Base-by-base conservation (phyloP, 2,888 invertebrate genomes). In the Lithosia quadra region DNA sequence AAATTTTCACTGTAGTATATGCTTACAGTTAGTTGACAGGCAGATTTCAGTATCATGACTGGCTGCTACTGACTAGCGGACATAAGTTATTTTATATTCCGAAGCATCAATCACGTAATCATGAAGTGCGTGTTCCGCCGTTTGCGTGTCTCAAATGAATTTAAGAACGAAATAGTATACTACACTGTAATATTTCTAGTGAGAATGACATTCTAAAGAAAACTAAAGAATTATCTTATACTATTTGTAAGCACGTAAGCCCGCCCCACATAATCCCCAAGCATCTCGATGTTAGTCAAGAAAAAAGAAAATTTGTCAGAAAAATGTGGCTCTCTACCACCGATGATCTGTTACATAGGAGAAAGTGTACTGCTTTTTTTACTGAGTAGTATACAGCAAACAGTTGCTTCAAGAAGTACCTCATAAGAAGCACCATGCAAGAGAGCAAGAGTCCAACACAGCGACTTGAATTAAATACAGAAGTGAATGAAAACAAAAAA, bases 61-160 rank as follows among this genome's bases (percentile, higher is more conserved):
- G n/a, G n/a, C 8, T 18, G n/a, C 18, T 0, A n/a, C n/a, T n/a
- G n/a, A n/a, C n/a, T n/a, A n/a, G n/a, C n/a, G n/a, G 18, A n/a
- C n/a, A 49, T 49, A n/a, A 49, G n/a, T 49, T 49, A n/a, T 49
- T 49, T 49, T 49, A n/a, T 49, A n/a, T n/a, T 49, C n/a, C n/a
- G 49, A n/a, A 49, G 49, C 49, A 49, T 49, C 49, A n/a, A 34
- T 34, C 34, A 28, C 28, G 28, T 5, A 34, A 49, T 49, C 49
- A 49, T 49, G 9, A 49, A 49, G 49, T 49, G 49, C 49, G 49
- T 49, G 49, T 49, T 1, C 9, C n/a, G n/a, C 18, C n/a, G 49
- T n/a, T 49, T 18, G 49, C 49, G 49, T 49, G n/a, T 49, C 49
- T 49, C 49, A 49, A 49, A 49, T n/a, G 18, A 18, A 49, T 49